A percentile compares a stretch with the other conserved stretches of the same genome.
These are phyloP conservation scores for Pilophorus perplexus DNA, from an alignment of 2,888 invertebrate species.

Conservation along the genomic window DNA sequence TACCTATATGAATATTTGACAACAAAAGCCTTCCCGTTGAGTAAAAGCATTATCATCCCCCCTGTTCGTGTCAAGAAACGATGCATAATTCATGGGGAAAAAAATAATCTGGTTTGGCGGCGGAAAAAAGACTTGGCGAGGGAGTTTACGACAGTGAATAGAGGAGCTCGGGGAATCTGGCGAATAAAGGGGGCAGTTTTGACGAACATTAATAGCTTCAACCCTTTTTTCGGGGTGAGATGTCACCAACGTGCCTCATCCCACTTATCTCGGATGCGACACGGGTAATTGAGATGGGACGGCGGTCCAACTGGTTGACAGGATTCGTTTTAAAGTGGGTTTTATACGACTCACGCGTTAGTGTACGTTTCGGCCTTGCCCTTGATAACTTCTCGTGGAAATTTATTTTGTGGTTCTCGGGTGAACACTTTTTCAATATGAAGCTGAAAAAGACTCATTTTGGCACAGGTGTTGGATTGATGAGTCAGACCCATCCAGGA, in stretches of 20 bases:
- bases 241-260: conserved; percentile 3
- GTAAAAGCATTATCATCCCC: background rate
- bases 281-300: background rate
- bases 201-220: conserved; percentile 4
- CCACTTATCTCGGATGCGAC: background rate
- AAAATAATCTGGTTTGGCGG: conserved; percentile 1
- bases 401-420: too few species aligned
- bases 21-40: background rate
- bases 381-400: too few species aligned
- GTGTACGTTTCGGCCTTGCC: background rate
- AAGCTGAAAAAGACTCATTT: too few species aligned
- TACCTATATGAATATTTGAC: background rate
- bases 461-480: conserved; percentile 80
- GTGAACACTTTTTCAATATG: too few species aligned
- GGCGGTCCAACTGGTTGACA: background rate
- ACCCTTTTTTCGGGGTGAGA: conserved; percentile 1
- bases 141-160: too few species aligned
- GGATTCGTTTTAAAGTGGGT: background rate
- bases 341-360: background rate
- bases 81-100: conserved; percentile 9
- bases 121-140: too few species aligned
- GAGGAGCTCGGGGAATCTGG: background rate
- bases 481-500: conserved; percentile 65
- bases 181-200: background rate
- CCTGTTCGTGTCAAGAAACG: background rate